A percentile compares a stretch with the other conserved stretches of the same genome.
Conservation (phyloP, 1,140 invertebrate species). For the Drosophila quadrilineata region DNA sequence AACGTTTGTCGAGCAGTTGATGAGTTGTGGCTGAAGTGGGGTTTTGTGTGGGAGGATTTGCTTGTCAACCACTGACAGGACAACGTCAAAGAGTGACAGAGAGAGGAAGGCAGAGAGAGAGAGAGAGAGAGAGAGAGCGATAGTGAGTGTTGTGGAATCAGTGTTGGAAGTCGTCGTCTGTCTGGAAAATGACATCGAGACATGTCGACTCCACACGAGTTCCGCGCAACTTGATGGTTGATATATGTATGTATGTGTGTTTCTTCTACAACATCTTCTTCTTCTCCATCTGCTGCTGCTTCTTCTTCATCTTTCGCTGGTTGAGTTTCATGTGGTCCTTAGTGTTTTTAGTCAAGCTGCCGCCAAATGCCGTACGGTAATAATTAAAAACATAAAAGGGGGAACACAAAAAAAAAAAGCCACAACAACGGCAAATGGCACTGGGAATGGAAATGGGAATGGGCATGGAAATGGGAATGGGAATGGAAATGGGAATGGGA, state of each 20-base stretch:
- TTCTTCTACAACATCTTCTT: too few relatives aligned
- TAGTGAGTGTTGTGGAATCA: too few relatives aligned
- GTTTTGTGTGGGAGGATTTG: too few relatives aligned
- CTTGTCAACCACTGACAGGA: slow-evolving; percentile 13
- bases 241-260: slow-evolving; percentile 20
- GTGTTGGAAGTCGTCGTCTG: too few relatives aligned
- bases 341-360: slow-evolving; percentile 58
- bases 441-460: slow-evolving; percentile 9
- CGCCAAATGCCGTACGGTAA: slow-evolving; percentile 68
- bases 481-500: too few relatives aligned
- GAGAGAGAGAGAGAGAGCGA: too few relatives aligned
- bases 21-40: too few relatives aligned
- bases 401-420: slow-evolving; percentile 49
- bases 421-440: slow-evolving; percentile 38
- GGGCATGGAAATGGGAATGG: slow-evolving; percentile 26
- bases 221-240: slow-evolving; percentile 24
- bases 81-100: not conserved
- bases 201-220: slow-evolving; percentile 14
- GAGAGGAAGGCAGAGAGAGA: not conserved
- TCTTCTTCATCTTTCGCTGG: not conserved
- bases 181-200: slow-evolving; percentile 19
- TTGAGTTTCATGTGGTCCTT: slow-evolving; percentile 25
- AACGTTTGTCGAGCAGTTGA: too few relatives aligned
- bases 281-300: not conserved
- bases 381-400: slow-evolving; percentile 78